Percentiles rank a stretch among this genome's conserved stretches.
phyloP scores from a whole-genome alignment of 2,888 invertebrate species.

The Pheosia tremula region DNA sequence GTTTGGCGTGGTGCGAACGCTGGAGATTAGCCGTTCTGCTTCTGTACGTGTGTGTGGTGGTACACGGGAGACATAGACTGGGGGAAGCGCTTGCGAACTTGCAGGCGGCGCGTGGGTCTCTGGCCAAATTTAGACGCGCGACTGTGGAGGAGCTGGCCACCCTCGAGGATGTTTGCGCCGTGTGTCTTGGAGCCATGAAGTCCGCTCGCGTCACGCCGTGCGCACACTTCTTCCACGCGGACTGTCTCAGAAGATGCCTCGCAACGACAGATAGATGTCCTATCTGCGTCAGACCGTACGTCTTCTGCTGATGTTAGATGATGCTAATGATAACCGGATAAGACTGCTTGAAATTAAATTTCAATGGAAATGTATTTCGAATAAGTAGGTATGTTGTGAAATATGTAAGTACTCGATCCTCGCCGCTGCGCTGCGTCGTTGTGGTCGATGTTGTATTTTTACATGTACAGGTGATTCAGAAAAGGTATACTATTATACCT shows the following conservation, averaged over 20 bases:
- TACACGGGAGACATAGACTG: conserved; percentile 86
- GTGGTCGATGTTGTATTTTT: neutral
- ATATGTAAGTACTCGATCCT: neutral
- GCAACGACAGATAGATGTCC: conserved; percentile 89
- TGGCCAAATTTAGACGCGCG: conserved; percentile 87
- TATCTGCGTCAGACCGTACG: conserved; percentile 89
- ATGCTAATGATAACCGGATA: conserved; percentile 44
- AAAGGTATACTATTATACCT: no score
- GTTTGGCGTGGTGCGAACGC: conserved; percentile 82
- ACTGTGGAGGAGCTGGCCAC: conserved; percentile 86
- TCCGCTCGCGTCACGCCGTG: conserved; percentile 91
- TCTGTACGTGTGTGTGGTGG: conserved; percentile 87
- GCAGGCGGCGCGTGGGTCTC: conserved; percentile 84
- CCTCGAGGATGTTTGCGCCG: conserved; percentile 91
- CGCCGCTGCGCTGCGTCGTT: neutral
- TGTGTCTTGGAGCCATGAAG: conserved; percentile 89
- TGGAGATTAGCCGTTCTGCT: conserved; percentile 85
- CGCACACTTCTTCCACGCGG: conserved; percentile 91
- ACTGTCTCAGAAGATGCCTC: conserved; percentile 90
- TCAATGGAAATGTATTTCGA: conserved; percentile 36
- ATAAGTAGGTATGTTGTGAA: conserved; percentile 19
- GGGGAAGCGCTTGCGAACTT: conserved; percentile 83
- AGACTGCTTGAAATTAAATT: conserved; percentile 58
- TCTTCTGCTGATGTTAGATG: conserved; percentile 73
- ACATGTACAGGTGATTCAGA: no score